Percentiles rank a stretch among this genome's conserved stretches.
Conservation (phyloP, 2,113 vertebrate species). For the Rousettus leschenaultii region DNA sequence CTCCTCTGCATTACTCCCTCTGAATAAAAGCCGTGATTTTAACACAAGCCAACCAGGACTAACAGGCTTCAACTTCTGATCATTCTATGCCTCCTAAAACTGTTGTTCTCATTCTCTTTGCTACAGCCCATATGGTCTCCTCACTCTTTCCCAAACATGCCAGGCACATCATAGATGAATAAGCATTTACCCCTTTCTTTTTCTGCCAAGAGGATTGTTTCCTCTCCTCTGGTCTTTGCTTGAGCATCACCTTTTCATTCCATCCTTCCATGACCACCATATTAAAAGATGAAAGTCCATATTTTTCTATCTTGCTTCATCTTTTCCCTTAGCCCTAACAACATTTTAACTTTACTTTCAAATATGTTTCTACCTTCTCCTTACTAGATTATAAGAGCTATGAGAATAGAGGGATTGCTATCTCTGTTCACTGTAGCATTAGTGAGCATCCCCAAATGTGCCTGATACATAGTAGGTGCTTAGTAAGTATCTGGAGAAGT, state of each 20-base stretch:
- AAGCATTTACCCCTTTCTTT: neutral
- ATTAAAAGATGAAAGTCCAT: neutral
- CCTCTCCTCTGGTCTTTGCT: neutral
- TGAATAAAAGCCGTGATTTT: neutral
- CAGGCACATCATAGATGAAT: rapidly evolving
- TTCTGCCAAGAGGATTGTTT: neutral
- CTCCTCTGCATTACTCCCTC: neutral
- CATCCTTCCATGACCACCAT: neutral
- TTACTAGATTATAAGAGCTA: neutral
- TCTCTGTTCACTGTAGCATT: neutral
- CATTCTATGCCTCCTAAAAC: too few species aligned
- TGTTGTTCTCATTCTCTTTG: neutral
- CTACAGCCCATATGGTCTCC: neutral
- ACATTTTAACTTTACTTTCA: neutral
- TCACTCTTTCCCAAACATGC: neutral
- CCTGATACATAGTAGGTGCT: neutral
- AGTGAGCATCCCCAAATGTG: neutral
- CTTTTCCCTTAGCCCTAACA: neutral
- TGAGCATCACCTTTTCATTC: neutral
- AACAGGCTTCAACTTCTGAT: neutral
- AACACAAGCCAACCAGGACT: neutral
- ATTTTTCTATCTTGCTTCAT: neutral
- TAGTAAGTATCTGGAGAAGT: neutral
- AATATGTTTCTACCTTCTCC: neutral
- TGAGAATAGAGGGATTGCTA: rapidly evolving